Base-by-base conservation (phyloP, 2,797 vertebrate genomes). In the Helicolenus hilgendorfi region DNA sequence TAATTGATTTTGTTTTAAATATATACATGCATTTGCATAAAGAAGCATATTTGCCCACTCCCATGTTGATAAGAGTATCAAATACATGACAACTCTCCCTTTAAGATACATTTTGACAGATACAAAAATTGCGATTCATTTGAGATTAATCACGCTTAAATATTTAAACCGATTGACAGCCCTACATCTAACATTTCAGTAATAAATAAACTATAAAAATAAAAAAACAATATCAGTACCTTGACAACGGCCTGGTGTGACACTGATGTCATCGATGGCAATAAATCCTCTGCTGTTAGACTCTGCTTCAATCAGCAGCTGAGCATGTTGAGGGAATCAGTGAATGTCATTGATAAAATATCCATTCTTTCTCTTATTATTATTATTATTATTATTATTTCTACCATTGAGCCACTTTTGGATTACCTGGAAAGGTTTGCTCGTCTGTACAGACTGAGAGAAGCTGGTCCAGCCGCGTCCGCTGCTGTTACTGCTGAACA, bases 291-390 rank as follows among this genome's bases (percentile, higher is more conserved):
- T 72, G 45, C 67, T 83, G 70, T 56, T 89, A 7, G 92, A 35
- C 45, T 97, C 90, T 26, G 97, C 97, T 77, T 97, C 91, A 0
- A 98, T 93, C 85, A 96, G 55, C 86, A 98, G 89, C 97, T 98
- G 80, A 85, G 15, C 31, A 62, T 18, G 4, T 79, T 24, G 0
- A 77, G 22, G 38, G 4, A 69, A 33, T 49, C 63, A 70, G 56
- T 72, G 69, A 82, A 71, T n/a, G 58, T 27, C 0, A 59, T 7
- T 6, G 7, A 64, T 58, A 18, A 53, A 33, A 60, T 8, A 69
- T 24, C 15, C 0, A n/a, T 49, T 22, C 2, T 29, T 41, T 75
- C 4, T 58, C 18, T 49, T 4, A 14, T 24, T 18, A 15, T 49
- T n/a, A 14, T 13, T 24, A 20, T 49, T 6, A 49, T 18, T 20